A percentile compares a stretch with the other conserved stretches of the same genome.
These are phyloP conservation scores for Parelbella ahira DNA, from an alignment of 2,888 invertebrate species.

Conservation along the genomic window DNA sequence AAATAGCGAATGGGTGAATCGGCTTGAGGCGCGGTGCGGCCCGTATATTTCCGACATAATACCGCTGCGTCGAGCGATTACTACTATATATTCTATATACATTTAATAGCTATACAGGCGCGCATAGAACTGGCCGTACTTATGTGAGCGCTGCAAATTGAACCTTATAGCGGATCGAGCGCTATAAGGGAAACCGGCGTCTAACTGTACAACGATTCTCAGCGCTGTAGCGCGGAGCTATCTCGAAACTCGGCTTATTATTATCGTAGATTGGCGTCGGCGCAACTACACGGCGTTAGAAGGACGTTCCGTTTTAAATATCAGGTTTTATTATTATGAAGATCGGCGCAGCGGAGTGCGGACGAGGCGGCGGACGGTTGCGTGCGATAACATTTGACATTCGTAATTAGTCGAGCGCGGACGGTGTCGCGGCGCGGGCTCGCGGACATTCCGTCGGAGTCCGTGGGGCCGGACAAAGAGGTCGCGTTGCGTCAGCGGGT, in stretches of 20 bases:
- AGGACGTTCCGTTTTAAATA: conserved; percentile 82
- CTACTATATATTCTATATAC: conserved; percentile 82
- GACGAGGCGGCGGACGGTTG: conserved; percentile 76
- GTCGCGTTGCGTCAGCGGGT: conserved; percentile 73
- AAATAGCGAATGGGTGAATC: conserved; percentile 70
- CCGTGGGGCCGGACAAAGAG: conserved; percentile 69
- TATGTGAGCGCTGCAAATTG: conserved; percentile 76
- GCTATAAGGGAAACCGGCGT: conserved; percentile 50
- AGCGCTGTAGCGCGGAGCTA: conserved; percentile 66
- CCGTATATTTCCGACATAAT: conserved; percentile 82
- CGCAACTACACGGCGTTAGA: conserved; percentile 82
- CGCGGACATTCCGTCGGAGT: conserved; percentile 45
- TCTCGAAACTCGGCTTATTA: conserved; percentile 74
- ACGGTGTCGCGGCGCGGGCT: conserved; percentile 54
- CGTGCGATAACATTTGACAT: conserved; percentile 81
- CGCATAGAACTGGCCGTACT: conserved; percentile 81
- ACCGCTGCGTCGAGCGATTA: conserved; percentile 82
- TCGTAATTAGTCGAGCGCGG: conserved; percentile 78
- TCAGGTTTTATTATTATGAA: conserved; percentile 82
- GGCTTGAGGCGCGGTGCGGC: conserved; percentile 74
- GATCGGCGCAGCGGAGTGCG: conserved; percentile 79
- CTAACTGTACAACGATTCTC: conserved; percentile 36
- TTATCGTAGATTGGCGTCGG: conserved; percentile 82
- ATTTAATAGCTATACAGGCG: conserved; percentile 82
- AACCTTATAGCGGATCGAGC: conserved; percentile 57